Conservation (phyloP, 2,888 invertebrate species). For the Drosophila borealis region DNA sequence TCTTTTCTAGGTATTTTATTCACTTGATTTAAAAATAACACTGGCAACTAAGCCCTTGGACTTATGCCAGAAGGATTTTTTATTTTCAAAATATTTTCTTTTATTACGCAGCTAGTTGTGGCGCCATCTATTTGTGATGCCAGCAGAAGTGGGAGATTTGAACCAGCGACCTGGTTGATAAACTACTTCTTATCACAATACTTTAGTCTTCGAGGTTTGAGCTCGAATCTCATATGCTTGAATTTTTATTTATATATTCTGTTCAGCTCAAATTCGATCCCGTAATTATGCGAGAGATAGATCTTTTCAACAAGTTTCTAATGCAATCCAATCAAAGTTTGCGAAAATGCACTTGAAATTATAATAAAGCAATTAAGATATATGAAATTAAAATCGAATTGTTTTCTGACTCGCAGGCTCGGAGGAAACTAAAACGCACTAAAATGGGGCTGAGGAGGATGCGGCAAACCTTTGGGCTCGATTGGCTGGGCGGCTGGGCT, state of each 20-base stretch:
- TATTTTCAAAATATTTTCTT: not conserved
- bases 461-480: slow-evolving; percentile 7
- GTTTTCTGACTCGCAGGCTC: slow-evolving; percentile 8
- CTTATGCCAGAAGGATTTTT: not conserved
- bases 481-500: slow-evolving; percentile 33
- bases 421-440: slow-evolving; percentile 16
- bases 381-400: slow-evolving; percentile 16
- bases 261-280: too few relatives aligned
- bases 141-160: too few relatives aligned
- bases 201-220: too few relatives aligned
- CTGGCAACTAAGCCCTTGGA: not conserved
- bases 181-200: too few relatives aligned
- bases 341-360: slow-evolving; percentile 1
- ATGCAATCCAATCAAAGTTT: not conserved
- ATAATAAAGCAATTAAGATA: slow-evolving; percentile 2
- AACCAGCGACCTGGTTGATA: too few relatives aligned
- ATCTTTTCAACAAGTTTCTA: not conserved
- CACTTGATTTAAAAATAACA: slow-evolving; percentile 3
- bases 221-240: too few relatives aligned
- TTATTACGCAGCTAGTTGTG: not conserved
- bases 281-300: too few relatives aligned
- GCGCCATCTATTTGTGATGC: not conserved
- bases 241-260: too few relatives aligned
- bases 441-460: not conserved
- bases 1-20: not conserved